Percentiles rank a stretch among this genome's conserved stretches.
phyloP scores from a whole-genome alignment of 2,888 invertebrate genomes.

The Danaus chrysippus region DNA sequence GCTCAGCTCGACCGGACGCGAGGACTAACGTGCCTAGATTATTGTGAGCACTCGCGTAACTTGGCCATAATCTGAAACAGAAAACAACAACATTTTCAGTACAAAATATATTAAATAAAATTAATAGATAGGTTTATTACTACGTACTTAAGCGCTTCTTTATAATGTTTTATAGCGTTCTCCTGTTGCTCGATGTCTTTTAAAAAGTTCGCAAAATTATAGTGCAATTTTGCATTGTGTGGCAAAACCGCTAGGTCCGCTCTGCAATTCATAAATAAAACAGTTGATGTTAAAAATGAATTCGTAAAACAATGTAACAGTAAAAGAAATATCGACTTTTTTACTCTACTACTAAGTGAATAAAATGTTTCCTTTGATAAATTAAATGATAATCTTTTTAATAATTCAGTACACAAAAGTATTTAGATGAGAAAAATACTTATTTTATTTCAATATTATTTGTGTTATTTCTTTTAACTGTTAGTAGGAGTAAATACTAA shows the following conservation, averaged over 20 bases:
- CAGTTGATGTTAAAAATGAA: neutral
- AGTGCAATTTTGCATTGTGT: constrained; percentile 93
- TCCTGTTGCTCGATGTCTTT: constrained; percentile 86
- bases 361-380: no score
- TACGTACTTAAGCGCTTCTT: constrained; percentile 86
- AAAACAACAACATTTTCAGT: neutral
- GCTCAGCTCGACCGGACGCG: constrained; percentile 84
- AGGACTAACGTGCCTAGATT: constrained; percentile 89
- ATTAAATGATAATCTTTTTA: no score
- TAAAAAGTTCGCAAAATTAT: constrained; percentile 92
- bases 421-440: no score
- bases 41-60: constrained; percentile 92
- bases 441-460: no score
- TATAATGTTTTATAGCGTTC: constrained; percentile 87
- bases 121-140: neutral
- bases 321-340: no score
- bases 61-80: constrained; percentile 86
- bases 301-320: no score
- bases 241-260: constrained; percentile 88
- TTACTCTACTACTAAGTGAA: no score
- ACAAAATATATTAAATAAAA: neutral
- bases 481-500: no score
- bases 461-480: no score
- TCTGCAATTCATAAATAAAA: constrained; percentile 69
- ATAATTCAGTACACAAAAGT: no score